Evolutionary conservation across 2,888 invertebrate species (phyloP), one percentile per base, ranked within the genome.

Genomic region (Masnerella sp.): DNA sequence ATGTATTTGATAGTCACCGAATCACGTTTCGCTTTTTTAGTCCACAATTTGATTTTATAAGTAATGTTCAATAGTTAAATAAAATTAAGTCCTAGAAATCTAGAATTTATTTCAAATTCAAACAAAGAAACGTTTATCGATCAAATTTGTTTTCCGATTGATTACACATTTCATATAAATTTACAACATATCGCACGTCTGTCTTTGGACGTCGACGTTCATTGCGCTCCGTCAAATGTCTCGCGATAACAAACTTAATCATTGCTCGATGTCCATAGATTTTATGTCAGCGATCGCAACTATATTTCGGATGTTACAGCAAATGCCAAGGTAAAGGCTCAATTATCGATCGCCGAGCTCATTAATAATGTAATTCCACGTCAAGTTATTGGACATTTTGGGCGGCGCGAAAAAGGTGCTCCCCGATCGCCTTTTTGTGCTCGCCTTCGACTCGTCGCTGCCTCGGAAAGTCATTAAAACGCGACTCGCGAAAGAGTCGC

Each of bases 331-430:
- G 62, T 45, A 43, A 64, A 42, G 47, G 18, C 25, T 20, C 12
- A 51, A 34, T 52, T 65, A 65, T 65, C 36, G 54, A 65, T 51
- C 65, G 17, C 18, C 43, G 28, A 18, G 20, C 54, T 36, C 38
- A 67, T 67, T 67, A 56, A 67, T 67, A 67, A 67, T 67, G 56
- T 25, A 67, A 45, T 28, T 43, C 34, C 43, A 17, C 36, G 25
- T 18, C 42, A 17, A 52, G 45, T 52, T 62, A 62, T 62, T 43
- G 34, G 59, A 58, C 18, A 8, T 22, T 45, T 45, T 14, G 1
- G 28, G 5, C 8, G 30, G 34, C 30, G 40, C 40, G 18, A 54
- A 43, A 58, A 43, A 32, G 47, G 17, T 30, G 11, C 42, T 8
- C 42, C n/a, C n/a, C n/a, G n/a, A n/a, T n/a, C n/a, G n/a, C n/a